Percentiles rank a stretch among this genome's conserved stretches.
Evolutionary conservation across 2,888 invertebrate species (phyloP).

Genomic region (Caenorhabditis sulstoni): DNA sequence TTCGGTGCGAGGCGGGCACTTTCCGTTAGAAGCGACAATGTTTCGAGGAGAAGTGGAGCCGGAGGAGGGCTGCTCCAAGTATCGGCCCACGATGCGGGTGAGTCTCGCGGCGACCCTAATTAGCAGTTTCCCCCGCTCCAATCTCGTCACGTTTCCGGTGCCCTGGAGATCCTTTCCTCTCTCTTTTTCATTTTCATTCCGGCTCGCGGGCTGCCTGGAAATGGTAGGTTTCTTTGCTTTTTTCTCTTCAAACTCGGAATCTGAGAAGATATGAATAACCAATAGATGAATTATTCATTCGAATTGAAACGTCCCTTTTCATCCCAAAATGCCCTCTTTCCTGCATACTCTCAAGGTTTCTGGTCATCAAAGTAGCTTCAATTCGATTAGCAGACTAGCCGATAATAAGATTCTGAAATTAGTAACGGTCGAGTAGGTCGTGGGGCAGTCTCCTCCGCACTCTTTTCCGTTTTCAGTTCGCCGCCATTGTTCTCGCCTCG

Average conservation of each 20-base stretch:
- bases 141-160: constrained; percentile 47
- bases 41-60: constrained; percentile 49
- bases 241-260: too few relatives aligned
- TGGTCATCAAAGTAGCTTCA: neutral
- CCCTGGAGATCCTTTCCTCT: constrained; percentile 30
- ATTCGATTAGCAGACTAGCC: too few relatives aligned
- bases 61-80: constrained; percentile 52
- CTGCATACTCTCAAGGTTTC: too few relatives aligned
- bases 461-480: constrained; percentile 23
- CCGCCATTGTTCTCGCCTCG: constrained; percentile 42
- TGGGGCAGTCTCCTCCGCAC: neutral
- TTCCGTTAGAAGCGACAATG: constrained; percentile 24
- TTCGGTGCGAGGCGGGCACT: neutral
- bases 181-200: constrained; percentile 2
- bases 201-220: neutral
- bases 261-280: too few relatives aligned
- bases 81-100: constrained; percentile 65
- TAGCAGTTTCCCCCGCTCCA: constrained; percentile 22
- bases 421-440: too few relatives aligned
- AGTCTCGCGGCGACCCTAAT: constrained; percentile 28
- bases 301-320: too few relatives aligned
- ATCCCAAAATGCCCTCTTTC: neutral
- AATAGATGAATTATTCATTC: too few relatives aligned
- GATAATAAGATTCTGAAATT: too few relatives aligned
- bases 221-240: constrained; percentile 18